A percentile compares a stretch with the other conserved stretches of the same genome.
phyloP scores from a whole-genome alignment of 2,888 invertebrate species.

The Pollenia griseotomentosa region DNA sequence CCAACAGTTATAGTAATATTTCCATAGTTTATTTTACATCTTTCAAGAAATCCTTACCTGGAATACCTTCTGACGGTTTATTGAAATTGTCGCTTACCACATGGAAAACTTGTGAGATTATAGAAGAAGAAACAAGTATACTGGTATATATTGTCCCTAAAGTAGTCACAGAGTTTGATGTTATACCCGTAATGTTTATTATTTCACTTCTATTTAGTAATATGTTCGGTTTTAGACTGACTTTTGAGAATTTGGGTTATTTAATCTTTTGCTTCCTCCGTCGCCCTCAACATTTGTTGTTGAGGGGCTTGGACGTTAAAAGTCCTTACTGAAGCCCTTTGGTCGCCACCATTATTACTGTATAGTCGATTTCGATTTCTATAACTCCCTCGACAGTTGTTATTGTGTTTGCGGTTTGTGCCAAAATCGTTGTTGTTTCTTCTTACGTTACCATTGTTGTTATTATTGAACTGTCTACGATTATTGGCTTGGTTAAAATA shows the following conservation, averaged over 20 bases:
- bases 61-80: neutral
- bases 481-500: neutral
- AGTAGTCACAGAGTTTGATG: neutral
- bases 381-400: neutral
- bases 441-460: neutral
- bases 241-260: neutral
- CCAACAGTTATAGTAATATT: too few relatives aligned
- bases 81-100: slow-evolving; percentile 10
- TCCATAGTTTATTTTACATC: too few relatives aligned
- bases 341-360: neutral
- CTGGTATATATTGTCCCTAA: neutral
- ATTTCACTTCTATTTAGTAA: slow-evolving; percentile 7
- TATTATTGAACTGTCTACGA: too few relatives aligned
- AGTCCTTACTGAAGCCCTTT: neutral
- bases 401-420: neutral
- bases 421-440: neutral
- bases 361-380: neutral
- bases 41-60: neutral
- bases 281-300: slow-evolving; percentile 10
- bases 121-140: neutral
- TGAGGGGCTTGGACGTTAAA: slow-evolving; percentile 6
- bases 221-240: slow-evolving; percentile 12
- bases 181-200: slow-evolving; percentile 8
- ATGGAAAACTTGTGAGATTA: slow-evolving; percentile 5
- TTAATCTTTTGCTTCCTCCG: neutral